Conservation (phyloP, 2,113 vertebrate species). For the Callospermophilus lateralis region DNA sequence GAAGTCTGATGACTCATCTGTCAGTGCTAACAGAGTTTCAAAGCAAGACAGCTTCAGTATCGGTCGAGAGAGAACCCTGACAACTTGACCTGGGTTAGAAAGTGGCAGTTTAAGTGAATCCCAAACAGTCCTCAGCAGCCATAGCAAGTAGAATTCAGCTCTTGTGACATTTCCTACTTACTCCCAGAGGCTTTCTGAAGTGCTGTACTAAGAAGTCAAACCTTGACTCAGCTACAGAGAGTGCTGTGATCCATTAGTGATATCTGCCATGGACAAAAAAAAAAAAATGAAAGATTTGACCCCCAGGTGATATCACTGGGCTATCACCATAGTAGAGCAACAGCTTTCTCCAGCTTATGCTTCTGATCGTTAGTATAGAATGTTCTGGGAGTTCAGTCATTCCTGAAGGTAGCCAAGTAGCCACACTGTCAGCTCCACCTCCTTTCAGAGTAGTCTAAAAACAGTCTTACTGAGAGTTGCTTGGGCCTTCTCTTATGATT, state of each 20-base stretch:
- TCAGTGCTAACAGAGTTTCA: background rate
- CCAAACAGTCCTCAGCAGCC: background rate
- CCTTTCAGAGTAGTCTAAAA: conserved; percentile 6
- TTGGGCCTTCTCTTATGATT: conserved; percentile 39
- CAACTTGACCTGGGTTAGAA: background rate
- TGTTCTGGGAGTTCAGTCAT: background rate
- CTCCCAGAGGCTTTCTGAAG: background rate
- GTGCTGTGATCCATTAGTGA: conserved; percentile 50
- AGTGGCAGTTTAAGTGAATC: background rate
- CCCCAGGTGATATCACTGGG: background rate
- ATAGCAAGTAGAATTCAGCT: background rate
- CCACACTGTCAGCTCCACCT: background rate
- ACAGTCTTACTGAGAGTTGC: background rate
- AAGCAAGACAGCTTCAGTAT: background rate
- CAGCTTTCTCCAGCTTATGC: background rate
- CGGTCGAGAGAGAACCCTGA: background rate
- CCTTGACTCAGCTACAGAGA: background rate
- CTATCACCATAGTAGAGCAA: background rate
- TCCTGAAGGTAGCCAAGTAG: background rate
- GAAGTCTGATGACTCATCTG: background rate
- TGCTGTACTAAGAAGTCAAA: conserved; percentile 23
- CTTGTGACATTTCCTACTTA: background rate
- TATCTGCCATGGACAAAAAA: background rate
- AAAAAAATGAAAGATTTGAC: background rate
- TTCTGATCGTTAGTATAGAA: background rate